Conservation (phyloP, 2,888 invertebrate species). For the Abrostola triplasia region DNA sequence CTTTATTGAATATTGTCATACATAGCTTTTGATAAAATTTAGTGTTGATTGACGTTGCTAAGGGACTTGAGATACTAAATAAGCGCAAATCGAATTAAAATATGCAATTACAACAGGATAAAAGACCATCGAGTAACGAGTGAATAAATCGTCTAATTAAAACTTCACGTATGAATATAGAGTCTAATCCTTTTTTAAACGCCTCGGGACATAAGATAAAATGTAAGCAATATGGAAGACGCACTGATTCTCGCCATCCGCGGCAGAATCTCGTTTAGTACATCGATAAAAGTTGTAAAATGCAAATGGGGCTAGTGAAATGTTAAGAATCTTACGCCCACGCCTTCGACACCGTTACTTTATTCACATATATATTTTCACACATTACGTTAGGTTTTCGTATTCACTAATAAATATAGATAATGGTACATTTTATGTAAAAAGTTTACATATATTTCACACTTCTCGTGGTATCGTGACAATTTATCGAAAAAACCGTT, state of each 20-base stretch:
- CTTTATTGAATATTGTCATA: conserved; percentile 33
- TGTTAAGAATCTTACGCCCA: conserved; percentile 84
- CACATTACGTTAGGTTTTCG: conserved; percentile 62
- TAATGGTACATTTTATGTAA: conserved; percentile 58
- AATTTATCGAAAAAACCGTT: conserved; percentile 48
- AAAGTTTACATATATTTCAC: conserved; percentile 47
- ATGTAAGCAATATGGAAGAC: conserved; percentile 73
- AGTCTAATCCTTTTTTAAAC: conserved; percentile 64
- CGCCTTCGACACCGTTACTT: conserved; percentile 77
- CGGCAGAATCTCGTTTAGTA: conserved; percentile 78
- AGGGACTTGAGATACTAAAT: background rate
- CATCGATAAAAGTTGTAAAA: conserved; percentile 87
- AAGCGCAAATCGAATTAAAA: background rate
- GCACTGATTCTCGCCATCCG: conserved; percentile 74
- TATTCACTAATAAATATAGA: conserved; percentile 49
- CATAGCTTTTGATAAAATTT: conserved; percentile 4
- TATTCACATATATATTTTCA: conserved; percentile 75
- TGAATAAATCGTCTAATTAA: conserved; percentile 55
- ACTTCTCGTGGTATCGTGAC: conserved; percentile 38
- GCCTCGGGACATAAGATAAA: conserved; percentile 64
- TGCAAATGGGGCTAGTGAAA: conserved; percentile 85
- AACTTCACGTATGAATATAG: conserved; percentile 49
- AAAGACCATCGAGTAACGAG: conserved; percentile 13
- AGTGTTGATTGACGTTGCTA: background rate
- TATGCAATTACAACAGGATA: conserved; percentile 7